Percentiles rank a stretch among this genome's conserved stretches.
Conservation (phyloP, 2,113 vertebrate species). For the Suricata suricatta region DNA sequence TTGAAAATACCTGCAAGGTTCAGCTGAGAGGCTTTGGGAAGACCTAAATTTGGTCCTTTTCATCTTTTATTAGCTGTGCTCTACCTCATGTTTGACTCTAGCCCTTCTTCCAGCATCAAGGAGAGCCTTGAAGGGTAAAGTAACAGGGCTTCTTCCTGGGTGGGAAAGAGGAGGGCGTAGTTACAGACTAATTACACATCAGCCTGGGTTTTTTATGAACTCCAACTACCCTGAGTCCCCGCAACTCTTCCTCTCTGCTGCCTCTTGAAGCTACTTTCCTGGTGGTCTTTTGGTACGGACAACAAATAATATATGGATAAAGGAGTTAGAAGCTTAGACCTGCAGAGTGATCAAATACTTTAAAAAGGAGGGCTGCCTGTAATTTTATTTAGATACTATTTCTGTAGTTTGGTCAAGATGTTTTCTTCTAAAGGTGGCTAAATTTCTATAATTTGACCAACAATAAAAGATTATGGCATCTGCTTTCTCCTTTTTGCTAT, state of each 20-base stretch:
- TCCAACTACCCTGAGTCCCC: neutral
- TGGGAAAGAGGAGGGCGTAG: neutral
- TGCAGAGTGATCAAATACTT: neutral
- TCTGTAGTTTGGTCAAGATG: slow-evolving; percentile 23
- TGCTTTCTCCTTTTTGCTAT: neutral
- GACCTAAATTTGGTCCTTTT: neutral
- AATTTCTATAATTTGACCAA: slow-evolving; percentile 11
- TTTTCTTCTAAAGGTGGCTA: neutral
- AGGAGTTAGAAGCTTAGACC: neutral
- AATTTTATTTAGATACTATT: slow-evolving; percentile 4
- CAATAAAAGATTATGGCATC: neutral
- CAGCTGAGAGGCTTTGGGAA: neutral
- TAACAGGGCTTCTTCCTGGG: neutral
- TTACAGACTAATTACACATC: neutral
- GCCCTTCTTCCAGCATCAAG: neutral
- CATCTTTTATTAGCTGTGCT: neutral
- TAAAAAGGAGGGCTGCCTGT: neutral
- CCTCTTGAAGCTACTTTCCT: neutral
- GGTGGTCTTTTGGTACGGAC: neutral
- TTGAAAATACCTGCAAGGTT: neutral
- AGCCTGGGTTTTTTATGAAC: neutral
- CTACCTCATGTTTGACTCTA: neutral
- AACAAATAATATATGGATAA: neutral
- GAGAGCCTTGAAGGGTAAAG: neutral
- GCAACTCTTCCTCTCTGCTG: neutral